These are phyloP conservation scores for Branchinecta lynchi DNA, from an alignment of 1,140 invertebrate genomes.

Conservation along the genomic window DNA sequence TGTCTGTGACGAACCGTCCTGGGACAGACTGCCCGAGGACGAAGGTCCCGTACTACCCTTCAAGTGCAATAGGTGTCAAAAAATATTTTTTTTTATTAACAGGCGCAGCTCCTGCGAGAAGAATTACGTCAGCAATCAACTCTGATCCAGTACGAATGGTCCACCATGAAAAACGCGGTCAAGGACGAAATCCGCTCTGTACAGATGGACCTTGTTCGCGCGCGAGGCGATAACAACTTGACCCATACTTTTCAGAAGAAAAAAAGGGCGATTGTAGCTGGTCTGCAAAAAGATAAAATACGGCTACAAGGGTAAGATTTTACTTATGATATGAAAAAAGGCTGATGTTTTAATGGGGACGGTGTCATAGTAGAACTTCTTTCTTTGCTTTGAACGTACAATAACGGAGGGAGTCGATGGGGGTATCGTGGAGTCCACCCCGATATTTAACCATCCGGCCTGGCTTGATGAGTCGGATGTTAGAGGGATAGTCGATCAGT, in stretches of 20 bases:
- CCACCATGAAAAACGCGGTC: not conserved
- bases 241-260: not conserved
- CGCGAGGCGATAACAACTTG: not conserved
- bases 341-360: too few species aligned
- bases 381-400: too few species aligned
- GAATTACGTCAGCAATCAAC: not conserved
- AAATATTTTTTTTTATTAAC: not conserved
- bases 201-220: not conserved
- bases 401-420: too few species aligned
- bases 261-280: not conserved
- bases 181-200: not conserved
- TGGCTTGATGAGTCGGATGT: too few species aligned
- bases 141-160: not conserved
- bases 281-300: not conserved
- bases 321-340: not conserved
- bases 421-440: too few species aligned
- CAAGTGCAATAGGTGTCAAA: not conserved
- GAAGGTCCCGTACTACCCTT: too few species aligned
- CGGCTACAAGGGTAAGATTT: not conserved
- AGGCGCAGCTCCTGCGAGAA: not conserved
- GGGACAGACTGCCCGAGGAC: too few species aligned
- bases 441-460: too few species aligned
- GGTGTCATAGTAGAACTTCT: too few species aligned
- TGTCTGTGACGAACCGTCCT: too few species aligned
- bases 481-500: too few species aligned